phyloP scores from a whole-genome alignment of 1,140 invertebrate species.

The Delia radicum region DNA sequence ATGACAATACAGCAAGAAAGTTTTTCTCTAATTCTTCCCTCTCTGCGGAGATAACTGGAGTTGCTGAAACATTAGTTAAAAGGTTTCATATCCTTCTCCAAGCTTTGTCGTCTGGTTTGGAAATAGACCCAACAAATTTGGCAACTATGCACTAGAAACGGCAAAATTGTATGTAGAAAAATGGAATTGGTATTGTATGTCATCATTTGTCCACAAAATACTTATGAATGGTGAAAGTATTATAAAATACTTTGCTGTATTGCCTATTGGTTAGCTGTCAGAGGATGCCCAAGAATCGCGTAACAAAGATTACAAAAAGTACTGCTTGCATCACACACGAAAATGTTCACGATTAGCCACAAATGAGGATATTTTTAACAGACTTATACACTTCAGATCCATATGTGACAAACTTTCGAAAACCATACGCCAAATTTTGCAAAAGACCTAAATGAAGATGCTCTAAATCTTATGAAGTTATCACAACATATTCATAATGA shows the following conservation, averaged over 20 bases:
- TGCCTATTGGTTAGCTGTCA: neutral
- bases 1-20: neutral
- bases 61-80: neutral
- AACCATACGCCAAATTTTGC: neutral
- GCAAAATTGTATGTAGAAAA: neutral
- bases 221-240: too few species aligned
- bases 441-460: too few species aligned
- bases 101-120: neutral
- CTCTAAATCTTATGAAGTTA: too few species aligned
- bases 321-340: neutral
- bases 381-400: neutral
- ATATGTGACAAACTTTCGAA: neutral
- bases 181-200: neutral
- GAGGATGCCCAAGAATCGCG: neutral
- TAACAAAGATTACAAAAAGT: neutral
- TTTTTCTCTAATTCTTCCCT: neutral
- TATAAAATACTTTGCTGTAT: neutral
- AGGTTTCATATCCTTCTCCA: neutral
- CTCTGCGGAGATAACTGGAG: neutral
- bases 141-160: neutral
- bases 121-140: neutral
- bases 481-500: too few species aligned
- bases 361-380: neutral
- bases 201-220: neutral
- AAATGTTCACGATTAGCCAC: neutral